A percentile compares a stretch with the other conserved stretches of the same genome.
phyloP scores from a whole-genome alignment of 2,113 vertebrate genomes.

The Tylochromis polylepis region DNA sequence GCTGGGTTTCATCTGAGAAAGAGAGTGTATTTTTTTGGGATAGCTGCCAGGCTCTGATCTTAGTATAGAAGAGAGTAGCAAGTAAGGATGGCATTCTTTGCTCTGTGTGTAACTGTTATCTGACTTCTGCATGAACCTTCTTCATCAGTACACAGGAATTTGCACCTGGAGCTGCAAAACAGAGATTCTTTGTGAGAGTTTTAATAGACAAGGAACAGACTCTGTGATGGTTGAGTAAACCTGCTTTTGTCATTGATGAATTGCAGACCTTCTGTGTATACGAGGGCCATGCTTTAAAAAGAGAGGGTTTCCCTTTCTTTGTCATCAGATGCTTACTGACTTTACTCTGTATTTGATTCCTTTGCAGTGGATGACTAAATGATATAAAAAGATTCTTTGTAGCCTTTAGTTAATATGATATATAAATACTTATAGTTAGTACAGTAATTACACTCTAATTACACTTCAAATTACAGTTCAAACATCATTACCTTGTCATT shows the following conservation, averaged over 20 bases:
- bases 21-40: background rate
- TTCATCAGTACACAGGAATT: background rate
- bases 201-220: background rate
- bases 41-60: background rate
- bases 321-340: background rate
- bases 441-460: background rate
- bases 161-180: background rate
- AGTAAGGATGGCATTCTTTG: background rate
- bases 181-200: background rate
- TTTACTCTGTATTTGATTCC: background rate
- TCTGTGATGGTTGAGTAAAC: background rate
- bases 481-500: background rate
- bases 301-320: background rate
- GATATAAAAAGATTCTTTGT: background rate
- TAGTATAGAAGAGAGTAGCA: background rate
- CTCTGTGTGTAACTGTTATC: background rate
- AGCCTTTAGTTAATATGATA: background rate
- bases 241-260: background rate
- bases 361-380: background rate
- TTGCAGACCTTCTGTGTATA: background rate
- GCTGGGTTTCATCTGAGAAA: background rate
- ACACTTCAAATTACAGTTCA: background rate
- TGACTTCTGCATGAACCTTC: background rate
- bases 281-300: background rate
- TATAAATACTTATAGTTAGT: background rate